phyloP scores from a whole-genome alignment of 2,888 invertebrate genomes.

The Parasteatoda lunata region DNA sequence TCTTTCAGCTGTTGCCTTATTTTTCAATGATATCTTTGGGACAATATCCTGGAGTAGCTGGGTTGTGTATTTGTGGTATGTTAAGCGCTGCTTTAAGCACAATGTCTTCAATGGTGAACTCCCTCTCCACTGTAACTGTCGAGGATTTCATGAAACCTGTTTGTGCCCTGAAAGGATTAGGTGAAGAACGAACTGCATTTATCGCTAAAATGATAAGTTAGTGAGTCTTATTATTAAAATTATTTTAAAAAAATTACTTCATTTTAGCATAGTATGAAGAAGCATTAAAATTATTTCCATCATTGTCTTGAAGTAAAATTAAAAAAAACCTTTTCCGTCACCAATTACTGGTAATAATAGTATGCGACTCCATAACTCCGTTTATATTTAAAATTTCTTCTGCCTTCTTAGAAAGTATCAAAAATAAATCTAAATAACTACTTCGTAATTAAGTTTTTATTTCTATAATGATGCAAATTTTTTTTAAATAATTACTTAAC shows the following conservation, averaged over 20 bases:
- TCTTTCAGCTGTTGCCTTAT: conserved; percentile 42
- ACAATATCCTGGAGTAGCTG: conserved; percentile 46
- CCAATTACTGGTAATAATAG: too few relatives aligned
- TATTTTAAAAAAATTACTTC: background rate
- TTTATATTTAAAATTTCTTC: too few relatives aligned
- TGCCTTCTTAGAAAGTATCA: too few relatives aligned
- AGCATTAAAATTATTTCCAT: too few relatives aligned
- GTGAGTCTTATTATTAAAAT: background rate
- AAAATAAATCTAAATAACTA: too few relatives aligned
- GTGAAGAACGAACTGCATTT: conserved; percentile 21
- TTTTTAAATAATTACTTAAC: too few relatives aligned
- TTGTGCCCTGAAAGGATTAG: conserved; percentile 14
- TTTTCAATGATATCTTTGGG: conserved; percentile 72
- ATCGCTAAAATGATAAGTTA: conserved; percentile 46
- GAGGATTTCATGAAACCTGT: conserved; percentile 57
- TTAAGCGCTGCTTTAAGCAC: conserved; percentile 65
- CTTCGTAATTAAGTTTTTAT: too few relatives aligned
- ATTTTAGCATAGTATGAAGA: too few relatives aligned
- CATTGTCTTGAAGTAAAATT: too few relatives aligned
- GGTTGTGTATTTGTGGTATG: conserved; percentile 58
- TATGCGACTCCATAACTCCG: too few relatives aligned
- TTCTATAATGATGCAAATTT: too few relatives aligned
- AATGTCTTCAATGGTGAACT: conserved; percentile 63
- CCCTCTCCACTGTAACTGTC: conserved; percentile 53
- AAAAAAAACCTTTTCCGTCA: too few relatives aligned